Percentiles rank a stretch among this genome's conserved stretches.
Evolutionary conservation across 1,140 invertebrate genomes (phyloP).

Genomic region (Drosophila parvula): DNA sequence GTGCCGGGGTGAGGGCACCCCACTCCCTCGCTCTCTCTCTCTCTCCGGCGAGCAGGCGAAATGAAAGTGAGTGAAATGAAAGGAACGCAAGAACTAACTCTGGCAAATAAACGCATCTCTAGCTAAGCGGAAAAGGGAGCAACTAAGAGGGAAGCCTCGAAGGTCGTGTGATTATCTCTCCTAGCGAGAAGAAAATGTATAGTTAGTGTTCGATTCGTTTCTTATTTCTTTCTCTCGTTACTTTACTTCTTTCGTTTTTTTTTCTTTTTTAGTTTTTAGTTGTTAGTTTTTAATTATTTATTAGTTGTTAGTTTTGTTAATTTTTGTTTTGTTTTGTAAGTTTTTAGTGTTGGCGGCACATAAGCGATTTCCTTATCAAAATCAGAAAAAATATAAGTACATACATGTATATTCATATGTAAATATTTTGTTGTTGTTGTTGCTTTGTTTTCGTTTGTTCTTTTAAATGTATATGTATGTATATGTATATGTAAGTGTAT

Average conservation of each 20-base stretch:
- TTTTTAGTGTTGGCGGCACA: conserved; percentile 32
- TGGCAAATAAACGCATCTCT: conserved; percentile 18
- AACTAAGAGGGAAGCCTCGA: conserved; percentile 33
- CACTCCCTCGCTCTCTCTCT: background rate
- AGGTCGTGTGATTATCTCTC: conserved; percentile 35
- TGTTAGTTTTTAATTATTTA: conserved; percentile 10
- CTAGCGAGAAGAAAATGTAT: conserved; percentile 31
- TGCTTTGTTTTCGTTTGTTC: conserved; percentile 8
- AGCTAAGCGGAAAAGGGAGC: conserved; percentile 30
- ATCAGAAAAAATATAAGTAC: conserved; percentile 57
- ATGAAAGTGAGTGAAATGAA: conserved; percentile 33
- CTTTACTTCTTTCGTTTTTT: conserved; percentile 15
- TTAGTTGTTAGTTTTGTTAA: conserved; percentile 9
- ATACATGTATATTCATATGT: conserved; percentile 55
- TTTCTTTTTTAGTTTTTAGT: conserved; percentile 29
- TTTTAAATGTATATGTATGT: conserved; percentile 38
- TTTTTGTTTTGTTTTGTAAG: background rate
- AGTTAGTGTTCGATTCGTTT: conserved; percentile 10
- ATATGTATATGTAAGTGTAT: conserved; percentile 65
- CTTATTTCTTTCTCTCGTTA: background rate
- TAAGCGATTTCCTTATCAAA: conserved; percentile 54
- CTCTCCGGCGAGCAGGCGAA: conserved; percentile 29
- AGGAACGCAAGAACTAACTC: background rate
- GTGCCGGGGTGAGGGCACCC: background rate
- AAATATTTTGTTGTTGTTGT: conserved; percentile 38